Evolutionary conservation across 2,888 invertebrate species (phyloP), one percentile per base, ranked within the genome.

Genomic region (Drosophila pseudotakahashii): DNA sequence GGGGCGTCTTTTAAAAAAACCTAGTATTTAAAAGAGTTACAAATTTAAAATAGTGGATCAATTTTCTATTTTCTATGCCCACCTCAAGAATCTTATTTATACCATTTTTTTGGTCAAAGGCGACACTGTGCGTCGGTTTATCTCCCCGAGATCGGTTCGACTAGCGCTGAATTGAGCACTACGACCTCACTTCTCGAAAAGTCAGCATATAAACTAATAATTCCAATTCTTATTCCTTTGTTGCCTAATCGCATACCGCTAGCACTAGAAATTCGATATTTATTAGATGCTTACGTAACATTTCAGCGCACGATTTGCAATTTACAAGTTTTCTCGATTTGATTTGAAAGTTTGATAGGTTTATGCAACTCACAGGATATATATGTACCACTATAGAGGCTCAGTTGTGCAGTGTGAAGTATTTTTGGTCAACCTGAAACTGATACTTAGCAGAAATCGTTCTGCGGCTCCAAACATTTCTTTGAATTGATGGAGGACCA

Each of bases 281-380:
- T 77, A 84, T 79, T 45, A 79, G 71, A 87, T 81, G 75, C 77
- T 87, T 69, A 87, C 85, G 88, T 81, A 82, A 82, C 63, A 2
- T 13, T 30, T 26, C 47, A 23, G 26, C 11, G 34, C 39, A 26
- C 36, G 16, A 62, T 62, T 62, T 62, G 62, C 62, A 45, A 79
- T 79, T 75, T 75, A 66, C 86, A 86, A 83, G 62, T 39, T 67
- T 66, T 64, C 63, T 64, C 53, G 48, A 69, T 54, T 52, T 57
- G 26, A 62, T 71, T 71, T 71, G 63, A 63, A 69, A 60, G 52
- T 72, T 73, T 59, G 55, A 55, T 73, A 48, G 41, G 51, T 67
- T 60, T 66, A 57, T 60, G 52, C 55, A 75, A 69, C 51, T 23
- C 60, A 32, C 60, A 70, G 71, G 47, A 30, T 69, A 47, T 81